Conservation (phyloP, 2,888 invertebrate species). For the Rugalucina vietnamica region DNA sequence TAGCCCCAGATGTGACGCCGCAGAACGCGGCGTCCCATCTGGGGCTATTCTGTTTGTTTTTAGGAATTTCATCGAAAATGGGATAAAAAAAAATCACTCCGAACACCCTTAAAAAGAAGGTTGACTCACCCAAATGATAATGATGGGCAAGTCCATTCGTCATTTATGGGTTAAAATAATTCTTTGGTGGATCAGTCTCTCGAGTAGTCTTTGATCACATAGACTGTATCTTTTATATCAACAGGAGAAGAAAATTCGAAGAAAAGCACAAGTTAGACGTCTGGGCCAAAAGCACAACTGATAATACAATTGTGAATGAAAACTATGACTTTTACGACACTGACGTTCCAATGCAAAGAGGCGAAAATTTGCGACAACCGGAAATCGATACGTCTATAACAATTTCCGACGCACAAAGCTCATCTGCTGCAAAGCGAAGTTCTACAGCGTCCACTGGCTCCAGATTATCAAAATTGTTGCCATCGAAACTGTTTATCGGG, state of each 20-base stretch:
- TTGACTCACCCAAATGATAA: background rate
- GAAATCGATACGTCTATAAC: background rate
- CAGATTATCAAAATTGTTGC: background rate
- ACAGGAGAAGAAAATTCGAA: conserved; percentile 33
- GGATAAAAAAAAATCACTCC: background rate
- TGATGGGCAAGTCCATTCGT: too few species aligned
- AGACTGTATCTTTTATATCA: background rate
- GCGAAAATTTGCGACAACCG: background rate
- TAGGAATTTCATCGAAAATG: too few species aligned
- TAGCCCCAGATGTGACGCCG: too few species aligned
- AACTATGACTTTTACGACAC: conserved; percentile 43
- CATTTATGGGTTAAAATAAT: too few species aligned
- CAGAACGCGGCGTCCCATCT: too few species aligned
- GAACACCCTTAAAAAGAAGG: background rate
- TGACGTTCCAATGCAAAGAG: background rate
- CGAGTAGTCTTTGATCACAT: background rate
- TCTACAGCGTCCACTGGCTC: background rate
- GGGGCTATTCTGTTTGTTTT: too few species aligned
- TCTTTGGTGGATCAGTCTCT: background rate
- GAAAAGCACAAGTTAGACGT: conserved; percentile 51
- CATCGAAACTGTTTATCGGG: background rate
- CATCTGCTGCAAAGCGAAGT: background rate
- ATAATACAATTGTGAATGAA: conserved; percentile 56
- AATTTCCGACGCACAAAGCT: background rate
- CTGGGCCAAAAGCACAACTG: conserved; percentile 49